Evolutionary conservation across 2,888 invertebrate genomes (phyloP).

Genomic region (Monoplex corrugatus): DNA sequence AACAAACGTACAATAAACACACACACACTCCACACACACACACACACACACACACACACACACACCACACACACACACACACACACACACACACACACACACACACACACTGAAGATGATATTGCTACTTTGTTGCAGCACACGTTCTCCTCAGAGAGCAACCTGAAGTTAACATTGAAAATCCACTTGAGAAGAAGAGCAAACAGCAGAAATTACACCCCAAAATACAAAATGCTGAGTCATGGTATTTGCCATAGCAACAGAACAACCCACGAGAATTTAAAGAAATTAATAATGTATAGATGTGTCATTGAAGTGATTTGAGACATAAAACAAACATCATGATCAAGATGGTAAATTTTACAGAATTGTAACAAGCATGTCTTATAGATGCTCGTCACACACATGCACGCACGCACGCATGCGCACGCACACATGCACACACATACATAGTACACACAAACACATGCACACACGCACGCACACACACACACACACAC

Average conservation of each 20-base stretch:
- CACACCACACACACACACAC: background rate
- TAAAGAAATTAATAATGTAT: too few species aligned
- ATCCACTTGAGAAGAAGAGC: background rate
- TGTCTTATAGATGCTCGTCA: background rate
- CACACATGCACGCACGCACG: too few species aligned
- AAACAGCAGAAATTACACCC: background rate
- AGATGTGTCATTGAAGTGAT: too few species aligned
- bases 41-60: background rate
- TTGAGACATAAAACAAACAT: too few species aligned
- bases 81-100: background rate
- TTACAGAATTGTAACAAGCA: too few species aligned
- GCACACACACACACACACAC: background rate
- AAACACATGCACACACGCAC: background rate
- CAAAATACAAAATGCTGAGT: too few species aligned
- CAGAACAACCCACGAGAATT: too few species aligned
- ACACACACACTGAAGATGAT: background rate
- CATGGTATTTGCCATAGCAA: too few species aligned
- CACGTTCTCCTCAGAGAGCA: too few species aligned
- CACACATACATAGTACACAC: background rate
- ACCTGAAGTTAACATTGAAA: too few species aligned
- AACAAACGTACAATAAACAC: background rate
- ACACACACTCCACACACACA: background rate
- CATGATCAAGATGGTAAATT: too few species aligned
- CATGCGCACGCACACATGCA: background rate
- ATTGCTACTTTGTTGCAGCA: too few species aligned